A percentile compares a stretch with the other conserved stretches of the same genome.
These are phyloP conservation scores for Marronus borbonicus DNA, from an alignment of 2,888 invertebrate genomes.

Conservation along the genomic window DNA sequence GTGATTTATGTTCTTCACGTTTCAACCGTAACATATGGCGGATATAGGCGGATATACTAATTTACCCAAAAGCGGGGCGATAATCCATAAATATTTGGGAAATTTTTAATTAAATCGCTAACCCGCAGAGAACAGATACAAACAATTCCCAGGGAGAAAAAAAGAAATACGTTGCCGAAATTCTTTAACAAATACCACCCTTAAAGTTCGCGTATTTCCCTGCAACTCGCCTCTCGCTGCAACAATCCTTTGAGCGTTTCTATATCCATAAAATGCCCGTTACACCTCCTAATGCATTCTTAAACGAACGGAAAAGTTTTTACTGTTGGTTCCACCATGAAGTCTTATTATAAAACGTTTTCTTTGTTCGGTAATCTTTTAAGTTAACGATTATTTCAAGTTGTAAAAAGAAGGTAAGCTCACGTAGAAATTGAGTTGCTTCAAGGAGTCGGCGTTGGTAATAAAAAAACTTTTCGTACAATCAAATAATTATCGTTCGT, in stretches of 20 bases:
- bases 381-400: background rate
- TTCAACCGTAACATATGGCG: conserved; percentile 29
- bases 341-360: conserved; percentile 33
- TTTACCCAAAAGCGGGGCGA: background rate
- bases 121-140: background rate
- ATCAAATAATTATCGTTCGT: too few species aligned
- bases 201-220: too few species aligned
- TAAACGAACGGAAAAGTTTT: conserved; percentile 17
- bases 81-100: conserved; percentile 19
- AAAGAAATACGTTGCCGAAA: background rate
- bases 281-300: background rate
- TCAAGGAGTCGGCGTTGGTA: too few species aligned
- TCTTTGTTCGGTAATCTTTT: conserved; percentile 1
- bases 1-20: conserved; percentile 36
- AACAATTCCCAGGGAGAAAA: background rate
- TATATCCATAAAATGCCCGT: background rate
- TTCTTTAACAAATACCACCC: too few species aligned
- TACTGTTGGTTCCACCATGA: conserved; percentile 12
- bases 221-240: background rate
- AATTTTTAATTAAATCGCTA: conserved; percentile 28
- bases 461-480: too few species aligned
- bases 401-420: conserved; percentile 8
- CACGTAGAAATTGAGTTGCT: background rate
- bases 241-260: background rate
- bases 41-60: background rate